These are phyloP conservation scores for Apodemus speciosus DNA, from an alignment of 2,113 vertebrate species.

Conservation along the genomic window DNA sequence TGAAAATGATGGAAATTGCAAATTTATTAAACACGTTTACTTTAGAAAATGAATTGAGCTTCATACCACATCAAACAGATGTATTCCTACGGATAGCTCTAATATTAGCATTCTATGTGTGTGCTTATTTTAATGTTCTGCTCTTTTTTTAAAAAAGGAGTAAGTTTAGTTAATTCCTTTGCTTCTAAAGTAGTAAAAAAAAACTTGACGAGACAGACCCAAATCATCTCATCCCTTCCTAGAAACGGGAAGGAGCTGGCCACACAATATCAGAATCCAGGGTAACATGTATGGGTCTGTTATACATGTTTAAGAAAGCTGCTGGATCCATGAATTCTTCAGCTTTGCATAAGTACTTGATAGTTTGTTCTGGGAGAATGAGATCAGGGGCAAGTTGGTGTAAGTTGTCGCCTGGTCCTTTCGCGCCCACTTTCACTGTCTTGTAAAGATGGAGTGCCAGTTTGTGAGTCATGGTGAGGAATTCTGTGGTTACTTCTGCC, in stretches of 20 bases:
- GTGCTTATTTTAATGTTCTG: background rate
- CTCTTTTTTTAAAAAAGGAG: background rate
- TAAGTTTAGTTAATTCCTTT: conserved; percentile 17
- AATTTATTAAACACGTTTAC: background rate
- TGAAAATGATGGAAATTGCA: background rate
- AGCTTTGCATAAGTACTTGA: conserved; percentile 70
- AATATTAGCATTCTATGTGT: background rate
- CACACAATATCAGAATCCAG: conserved; percentile 81
- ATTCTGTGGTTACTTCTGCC: conserved; percentile 74
- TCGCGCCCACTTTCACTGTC: conserved; percentile 62
- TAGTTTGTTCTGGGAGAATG: conserved; percentile 76
- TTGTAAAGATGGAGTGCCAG: conserved; percentile 70
- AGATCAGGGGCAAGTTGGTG: conserved; percentile 68
- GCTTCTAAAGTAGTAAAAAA: conserved; percentile 28
- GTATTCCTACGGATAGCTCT: background rate
- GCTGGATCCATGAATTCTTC: conserved; percentile 74
- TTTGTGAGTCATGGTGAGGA: conserved; percentile 71
- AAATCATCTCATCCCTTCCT: background rate
- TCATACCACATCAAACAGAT: conserved; percentile 14
- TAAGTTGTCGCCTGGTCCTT: conserved; percentile 48
- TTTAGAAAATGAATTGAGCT: background rate
- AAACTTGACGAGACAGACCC: background rate
- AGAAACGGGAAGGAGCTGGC: conserved; percentile 79
- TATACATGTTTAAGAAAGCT: conserved; percentile 79
- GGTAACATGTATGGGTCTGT: conserved; percentile 74